A percentile compares a stretch with the other conserved stretches of the same genome.
These are phyloP conservation scores for Tipula helvola DNA, from an alignment of 2,888 invertebrate species.

Conservation along the genomic window DNA sequence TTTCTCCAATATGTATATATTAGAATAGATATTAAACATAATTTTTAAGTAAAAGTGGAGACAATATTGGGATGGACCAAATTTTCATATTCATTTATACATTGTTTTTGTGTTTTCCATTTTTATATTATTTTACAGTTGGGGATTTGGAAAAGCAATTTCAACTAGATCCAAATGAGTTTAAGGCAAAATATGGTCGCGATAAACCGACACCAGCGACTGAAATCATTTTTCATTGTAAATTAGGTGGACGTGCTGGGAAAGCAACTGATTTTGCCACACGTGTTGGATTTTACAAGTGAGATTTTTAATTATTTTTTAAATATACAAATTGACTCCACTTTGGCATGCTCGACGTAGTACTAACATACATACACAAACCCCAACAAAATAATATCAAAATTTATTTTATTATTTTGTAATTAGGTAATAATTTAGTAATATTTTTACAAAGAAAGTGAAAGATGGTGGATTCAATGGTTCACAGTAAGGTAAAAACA, in stretches of 20 bases:
- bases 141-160: neutral
- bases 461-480: neutral
- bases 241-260: conserved; percentile 53
- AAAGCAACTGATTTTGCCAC: conserved; percentile 45
- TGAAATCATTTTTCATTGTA: conserved; percentile 55
- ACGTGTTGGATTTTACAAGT: conserved; percentile 29
- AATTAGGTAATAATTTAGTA: neutral
- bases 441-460: neutral
- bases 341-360: neutral
- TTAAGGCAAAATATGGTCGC: conserved; percentile 34
- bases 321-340: neutral
- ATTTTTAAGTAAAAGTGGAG: neutral
- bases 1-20: neutral
- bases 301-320: conserved; percentile 13
- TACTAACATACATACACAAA: neutral
- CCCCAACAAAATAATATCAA: neutral
- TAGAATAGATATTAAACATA: neutral
- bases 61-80: neutral
- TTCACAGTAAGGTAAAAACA: neutral
- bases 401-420: neutral
- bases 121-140: neutral
- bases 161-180: conserved; percentile 19
- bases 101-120: neutral
- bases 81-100: neutral
- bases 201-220: conserved; percentile 45